Conservation (phyloP, 2,888 invertebrate genomes). For the Cyclophora albipunctata region DNA sequence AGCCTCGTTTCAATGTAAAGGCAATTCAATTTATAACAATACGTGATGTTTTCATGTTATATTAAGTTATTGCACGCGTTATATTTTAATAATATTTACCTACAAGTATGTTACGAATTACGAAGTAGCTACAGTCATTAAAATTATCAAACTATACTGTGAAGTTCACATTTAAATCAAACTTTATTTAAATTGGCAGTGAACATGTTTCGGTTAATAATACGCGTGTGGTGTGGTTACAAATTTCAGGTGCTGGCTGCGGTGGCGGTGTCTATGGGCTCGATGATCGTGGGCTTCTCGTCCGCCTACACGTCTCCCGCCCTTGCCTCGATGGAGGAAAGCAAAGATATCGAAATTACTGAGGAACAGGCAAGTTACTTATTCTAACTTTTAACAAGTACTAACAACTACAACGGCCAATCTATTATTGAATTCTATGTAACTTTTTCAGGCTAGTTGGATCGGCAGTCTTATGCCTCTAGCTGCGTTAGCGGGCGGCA, state of each 20-base stretch:
- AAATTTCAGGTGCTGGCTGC: slow-evolving; percentile 86
- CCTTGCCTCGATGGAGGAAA: slow-evolving; percentile 81
- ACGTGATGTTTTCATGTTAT: slow-evolving; percentile 5
- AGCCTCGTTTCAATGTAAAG: slow-evolving; percentile 10
- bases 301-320: slow-evolving; percentile 94
- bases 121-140: too few relatives aligned
- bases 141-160: too few relatives aligned
- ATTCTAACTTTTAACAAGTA: background rate
- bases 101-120: too few relatives aligned
- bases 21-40: slow-evolving; percentile 4
- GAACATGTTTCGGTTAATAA: background rate
- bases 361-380: slow-evolving; percentile 73
- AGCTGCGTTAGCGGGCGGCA: slow-evolving; percentile 88
- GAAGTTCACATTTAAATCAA: too few relatives aligned
- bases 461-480: slow-evolving; percentile 92
- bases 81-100: too few relatives aligned
- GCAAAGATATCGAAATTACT: slow-evolving; percentile 74
- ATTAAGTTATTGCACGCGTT: too few relatives aligned
- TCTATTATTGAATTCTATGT: background rate
- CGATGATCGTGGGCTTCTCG: slow-evolving; percentile 90
- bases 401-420: background rate
- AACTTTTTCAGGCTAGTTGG: slow-evolving; percentile 83
- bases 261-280: slow-evolving; percentile 89
- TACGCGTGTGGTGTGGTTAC: too few relatives aligned
- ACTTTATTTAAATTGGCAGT: too few relatives aligned